Percentiles rank a stretch among this genome's conserved stretches.
Evolutionary conservation across 2,888 invertebrate species (phyloP).

Genomic region (Liopterus haemorrhoidalis): DNA sequence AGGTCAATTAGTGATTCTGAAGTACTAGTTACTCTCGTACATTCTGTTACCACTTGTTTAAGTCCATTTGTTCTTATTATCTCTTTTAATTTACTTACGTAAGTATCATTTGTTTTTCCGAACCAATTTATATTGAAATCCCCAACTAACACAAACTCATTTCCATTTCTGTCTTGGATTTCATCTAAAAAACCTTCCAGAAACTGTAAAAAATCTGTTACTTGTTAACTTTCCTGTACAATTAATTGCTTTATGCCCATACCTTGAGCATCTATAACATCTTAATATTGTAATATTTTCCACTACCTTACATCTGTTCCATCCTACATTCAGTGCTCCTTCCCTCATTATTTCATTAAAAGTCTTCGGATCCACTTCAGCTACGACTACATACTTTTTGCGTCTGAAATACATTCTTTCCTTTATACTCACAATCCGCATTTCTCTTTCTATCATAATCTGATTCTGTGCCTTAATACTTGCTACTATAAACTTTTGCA

Average conservation of each 20-base stretch:
- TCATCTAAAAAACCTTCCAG: not conserved
- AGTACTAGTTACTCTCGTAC: not conserved
- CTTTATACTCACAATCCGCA: not conserved
- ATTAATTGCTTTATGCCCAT: not conserved
- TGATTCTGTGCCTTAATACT: conserved; percentile 1
- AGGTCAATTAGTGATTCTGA: conserved; percentile 1
- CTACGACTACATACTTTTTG: not conserved
- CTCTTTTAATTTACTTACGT: too few species aligned
- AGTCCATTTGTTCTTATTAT: not conserved
- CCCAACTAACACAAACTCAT: not conserved
- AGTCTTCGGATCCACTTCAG: not conserved
- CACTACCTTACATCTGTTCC: not conserved
- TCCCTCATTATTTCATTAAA: not conserved
- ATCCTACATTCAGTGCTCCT: not conserved
- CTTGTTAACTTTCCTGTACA: not conserved
- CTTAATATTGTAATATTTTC: conserved; percentile 2
- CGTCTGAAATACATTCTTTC: not conserved
- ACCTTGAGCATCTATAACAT: conserved; percentile 3
- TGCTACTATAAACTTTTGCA: not conserved
- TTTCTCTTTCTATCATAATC: not conserved
- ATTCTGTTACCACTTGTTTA: not conserved
- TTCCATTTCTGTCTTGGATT: not conserved
- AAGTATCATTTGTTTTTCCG: not conserved
- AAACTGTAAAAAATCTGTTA: not conserved
- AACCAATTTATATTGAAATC: conserved; percentile 2